Conservation (phyloP, 2,113 vertebrate genomes). For the Atlantisia rogersi region DNA sequence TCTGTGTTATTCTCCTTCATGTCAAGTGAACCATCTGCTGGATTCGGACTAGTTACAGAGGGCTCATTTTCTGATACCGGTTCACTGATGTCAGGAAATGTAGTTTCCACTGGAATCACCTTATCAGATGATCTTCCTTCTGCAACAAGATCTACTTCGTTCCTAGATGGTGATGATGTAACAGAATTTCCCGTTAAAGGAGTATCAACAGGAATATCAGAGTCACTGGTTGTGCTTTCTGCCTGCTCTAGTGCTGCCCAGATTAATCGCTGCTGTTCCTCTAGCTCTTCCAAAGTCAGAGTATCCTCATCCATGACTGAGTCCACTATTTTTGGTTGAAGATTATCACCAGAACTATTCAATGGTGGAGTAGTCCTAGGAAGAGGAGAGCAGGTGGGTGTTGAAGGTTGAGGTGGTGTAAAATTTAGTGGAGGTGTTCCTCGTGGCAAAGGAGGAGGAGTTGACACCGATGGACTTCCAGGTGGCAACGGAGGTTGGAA, state of each 20-base stretch:
- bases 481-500: slow-evolving; percentile 89
- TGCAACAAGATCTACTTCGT: slow-evolving; percentile 69
- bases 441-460: slow-evolving; percentile 85
- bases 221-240: slow-evolving; percentile 86
- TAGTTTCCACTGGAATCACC: not conserved
- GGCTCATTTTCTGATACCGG: not conserved
- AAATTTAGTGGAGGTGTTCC: slow-evolving; percentile 82
- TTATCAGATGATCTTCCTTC: slow-evolving; percentile 43
- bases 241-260: slow-evolving; percentile 92
- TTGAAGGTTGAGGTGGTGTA: slow-evolving; percentile 62
- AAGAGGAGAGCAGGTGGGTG: slow-evolving; percentile 80
- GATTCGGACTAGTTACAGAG: not conserved
- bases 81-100: not conserved
- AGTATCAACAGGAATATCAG: slow-evolving; percentile 81
- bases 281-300: slow-evolving; percentile 91
- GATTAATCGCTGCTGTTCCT: slow-evolving; percentile 93
- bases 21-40: not conserved
- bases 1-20: not conserved
- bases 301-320: slow-evolving; percentile 84
- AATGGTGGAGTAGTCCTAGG: slow-evolving; percentile 82
- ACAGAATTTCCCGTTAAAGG: slow-evolving; percentile 82
- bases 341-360: slow-evolving; percentile 75
- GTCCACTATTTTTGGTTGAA: slow-evolving; percentile 65
- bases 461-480: slow-evolving; percentile 75
- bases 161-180: slow-evolving; percentile 79